Conservation (phyloP, 1,140 invertebrate genomes). For the Drepana arcuata region DNA sequence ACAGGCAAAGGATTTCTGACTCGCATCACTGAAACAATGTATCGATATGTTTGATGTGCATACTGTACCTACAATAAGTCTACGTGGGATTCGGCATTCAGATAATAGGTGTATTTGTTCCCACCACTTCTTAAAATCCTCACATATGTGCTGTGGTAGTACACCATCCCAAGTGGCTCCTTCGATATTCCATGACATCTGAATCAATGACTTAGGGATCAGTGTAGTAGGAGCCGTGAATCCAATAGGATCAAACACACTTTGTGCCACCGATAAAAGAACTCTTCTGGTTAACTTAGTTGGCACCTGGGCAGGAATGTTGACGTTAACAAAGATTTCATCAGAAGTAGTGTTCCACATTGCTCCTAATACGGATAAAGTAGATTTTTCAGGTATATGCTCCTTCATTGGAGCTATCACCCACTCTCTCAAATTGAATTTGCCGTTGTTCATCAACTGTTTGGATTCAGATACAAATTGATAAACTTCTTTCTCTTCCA, state of each 20-base stretch:
- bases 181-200: slow-evolving; percentile 1
- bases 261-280: slow-evolving; percentile 7
- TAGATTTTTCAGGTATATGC: neutral
- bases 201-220: slow-evolving; percentile 5
- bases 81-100: neutral
- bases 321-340: neutral
- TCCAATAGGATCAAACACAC: slow-evolving; percentile 11
- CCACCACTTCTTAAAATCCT: slow-evolving; percentile 4
- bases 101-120: neutral
- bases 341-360: neutral
- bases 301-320: neutral
- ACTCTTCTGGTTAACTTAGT: slow-evolving; percentile 4
- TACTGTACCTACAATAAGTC: neutral
- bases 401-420: neutral
- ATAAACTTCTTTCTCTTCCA: neutral
- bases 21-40: slow-evolving; percentile 9
- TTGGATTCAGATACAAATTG: slow-evolving; percentile 1
- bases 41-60: neutral
- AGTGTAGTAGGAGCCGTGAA: slow-evolving; percentile 5
- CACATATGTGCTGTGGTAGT: neutral
- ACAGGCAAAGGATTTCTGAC: slow-evolving; percentile 1
- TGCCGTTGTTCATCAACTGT: neutral
- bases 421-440: slow-evolving; percentile 3
- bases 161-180: slow-evolving; percentile 5
- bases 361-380: neutral